These are phyloP conservation scores for Chironomus tentans DNA, from an alignment of 2,888 invertebrate genomes.

Conservation along the genomic window DNA sequence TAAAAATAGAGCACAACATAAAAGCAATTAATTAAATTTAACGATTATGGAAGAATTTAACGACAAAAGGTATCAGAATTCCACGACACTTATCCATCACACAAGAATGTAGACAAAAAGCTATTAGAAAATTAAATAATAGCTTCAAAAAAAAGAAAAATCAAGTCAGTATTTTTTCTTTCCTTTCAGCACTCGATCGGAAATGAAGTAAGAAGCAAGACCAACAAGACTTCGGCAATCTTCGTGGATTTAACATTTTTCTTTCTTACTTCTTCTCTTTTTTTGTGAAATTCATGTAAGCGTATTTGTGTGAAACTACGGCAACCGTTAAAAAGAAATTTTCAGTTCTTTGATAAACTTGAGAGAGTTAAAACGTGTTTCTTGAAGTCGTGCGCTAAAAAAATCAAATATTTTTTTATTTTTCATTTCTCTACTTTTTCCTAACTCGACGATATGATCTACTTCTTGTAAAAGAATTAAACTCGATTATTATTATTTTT, in stretches of 20 bases:
- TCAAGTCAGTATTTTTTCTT: too few species aligned
- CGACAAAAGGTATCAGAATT: too few species aligned
- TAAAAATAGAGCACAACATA: too few species aligned
- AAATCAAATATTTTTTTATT: not conserved
- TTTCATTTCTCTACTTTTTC: not conserved
- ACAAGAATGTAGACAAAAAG: too few species aligned
- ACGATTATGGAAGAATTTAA: too few species aligned
- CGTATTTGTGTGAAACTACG: not conserved
- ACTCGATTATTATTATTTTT: not conserved
- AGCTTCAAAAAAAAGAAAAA: too few species aligned
- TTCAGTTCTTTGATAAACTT: conserved; percentile 23
- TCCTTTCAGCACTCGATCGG: not conserved
- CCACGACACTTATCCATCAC: too few species aligned
- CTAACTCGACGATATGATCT: not conserved
- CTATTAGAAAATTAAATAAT: too few species aligned
- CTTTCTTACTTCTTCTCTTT: too few species aligned
- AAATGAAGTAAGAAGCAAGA: not conserved
- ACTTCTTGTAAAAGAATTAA: not conserved
- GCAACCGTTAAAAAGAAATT: conserved; percentile 10
- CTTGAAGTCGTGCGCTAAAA: not conserved
- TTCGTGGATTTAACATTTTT: not conserved
- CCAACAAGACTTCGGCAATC: not conserved
- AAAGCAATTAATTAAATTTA: too few species aligned
- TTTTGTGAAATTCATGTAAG: too few species aligned
- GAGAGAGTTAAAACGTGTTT: not conserved